Conservation (phyloP, 2,888 invertebrate genomes). For the Lasioglossum lativentre region DNA sequence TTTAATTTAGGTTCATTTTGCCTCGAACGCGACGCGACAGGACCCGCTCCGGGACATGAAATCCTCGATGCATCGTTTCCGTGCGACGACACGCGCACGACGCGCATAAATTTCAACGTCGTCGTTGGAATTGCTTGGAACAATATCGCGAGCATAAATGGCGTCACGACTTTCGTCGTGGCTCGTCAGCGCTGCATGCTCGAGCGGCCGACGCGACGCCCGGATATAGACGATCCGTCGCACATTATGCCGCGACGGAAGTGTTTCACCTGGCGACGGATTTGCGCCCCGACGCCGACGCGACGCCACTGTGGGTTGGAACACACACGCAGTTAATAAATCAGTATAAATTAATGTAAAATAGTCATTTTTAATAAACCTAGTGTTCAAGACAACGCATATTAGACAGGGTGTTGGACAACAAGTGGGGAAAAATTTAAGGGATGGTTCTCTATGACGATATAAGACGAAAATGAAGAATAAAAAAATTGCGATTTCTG, state of each 20-base stretch:
- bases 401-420: no score
- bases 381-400: no score
- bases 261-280: not conserved
- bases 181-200: not conserved
- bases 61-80: constrained; percentile 5
- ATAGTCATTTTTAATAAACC: no score
- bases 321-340: no score
- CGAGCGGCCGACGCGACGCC: not conserved
- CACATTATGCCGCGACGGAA: constrained; percentile 15
- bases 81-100: not conserved
- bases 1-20: constrained; percentile 15
- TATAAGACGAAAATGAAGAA: no score
- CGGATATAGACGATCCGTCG: not conserved
- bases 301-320: no score
- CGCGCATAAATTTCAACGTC: constrained; percentile 23
- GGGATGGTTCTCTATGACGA: no score
- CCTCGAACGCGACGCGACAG: not conserved
- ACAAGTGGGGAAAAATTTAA: no score
- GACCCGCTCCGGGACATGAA: not conserved
- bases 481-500: no score
- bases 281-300: not conserved
- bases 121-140: constrained; percentile 23
- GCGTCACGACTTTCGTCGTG: constrained; percentile 6
- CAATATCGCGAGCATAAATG: constrained; percentile 23
- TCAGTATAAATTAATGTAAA: no score